These are phyloP conservation scores for Candidula unifasciata DNA, from an alignment of 2,888 invertebrate genomes.

Conservation along the genomic window DNA sequence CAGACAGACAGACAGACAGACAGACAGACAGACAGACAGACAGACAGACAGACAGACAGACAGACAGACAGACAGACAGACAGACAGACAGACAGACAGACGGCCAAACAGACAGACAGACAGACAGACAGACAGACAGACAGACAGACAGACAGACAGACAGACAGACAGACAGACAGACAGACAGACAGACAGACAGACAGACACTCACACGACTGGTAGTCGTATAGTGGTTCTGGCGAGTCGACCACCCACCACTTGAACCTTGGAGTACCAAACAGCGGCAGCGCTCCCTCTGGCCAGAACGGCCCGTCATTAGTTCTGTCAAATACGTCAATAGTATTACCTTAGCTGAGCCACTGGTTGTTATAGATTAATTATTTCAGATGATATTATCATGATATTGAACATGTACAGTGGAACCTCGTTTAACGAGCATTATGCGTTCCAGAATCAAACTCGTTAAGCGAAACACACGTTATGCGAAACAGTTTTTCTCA, in stretches of 20 bases:
- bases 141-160: not conserved
- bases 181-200: too few species aligned
- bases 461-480: too few species aligned
- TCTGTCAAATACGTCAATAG: constrained; percentile 43
- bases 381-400: too few species aligned
- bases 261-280: constrained; percentile 73
- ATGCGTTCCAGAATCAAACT: too few species aligned
- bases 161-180: not conserved
- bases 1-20: not conserved
- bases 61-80: not conserved
- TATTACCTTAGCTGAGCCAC: too few species aligned
- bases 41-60: not conserved
- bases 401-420: too few species aligned
- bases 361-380: too few species aligned
- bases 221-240: constrained; percentile 68
- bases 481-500: too few species aligned
- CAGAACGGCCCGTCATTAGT: constrained; percentile 76
- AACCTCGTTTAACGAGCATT: too few species aligned
- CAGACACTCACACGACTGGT: constrained; percentile 59
- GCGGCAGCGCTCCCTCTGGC: constrained; percentile 74
- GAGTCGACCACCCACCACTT: constrained; percentile 56
- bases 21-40: not conserved
- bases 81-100: not conserved
- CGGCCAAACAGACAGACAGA: not conserved
- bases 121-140: not conserved